Conservation (phyloP, 2,888 invertebrate genomes). For the Amblyjoppa proteus region DNA sequence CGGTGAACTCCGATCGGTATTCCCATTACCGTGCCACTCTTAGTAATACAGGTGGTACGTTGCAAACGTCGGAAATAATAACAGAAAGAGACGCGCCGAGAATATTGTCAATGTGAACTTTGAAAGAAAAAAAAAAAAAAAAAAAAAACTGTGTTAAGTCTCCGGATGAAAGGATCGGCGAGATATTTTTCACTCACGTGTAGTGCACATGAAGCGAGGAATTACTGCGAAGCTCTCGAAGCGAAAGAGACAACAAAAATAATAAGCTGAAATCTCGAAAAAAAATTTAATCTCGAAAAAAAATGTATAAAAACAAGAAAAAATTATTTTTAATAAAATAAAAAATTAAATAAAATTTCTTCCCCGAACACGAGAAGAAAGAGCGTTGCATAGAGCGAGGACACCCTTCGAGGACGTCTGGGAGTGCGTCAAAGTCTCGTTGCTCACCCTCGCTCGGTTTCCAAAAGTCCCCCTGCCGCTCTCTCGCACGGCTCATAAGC, state of each 20-base stretch:
- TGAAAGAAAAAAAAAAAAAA: neutral
- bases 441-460: conserved; percentile 1
- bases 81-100: neutral
- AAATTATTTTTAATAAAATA: no score
- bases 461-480: conserved; percentile 15
- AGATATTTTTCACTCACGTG: conserved; percentile 3
- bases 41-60: conserved; percentile 7
- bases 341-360: no score
- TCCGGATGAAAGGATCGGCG: neutral
- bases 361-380: no score
- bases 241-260: no score
- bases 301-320: no score
- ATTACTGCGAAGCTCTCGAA: no score
- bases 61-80: conserved; percentile 12
- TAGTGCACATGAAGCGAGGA: no score
- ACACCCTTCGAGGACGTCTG: conserved; percentile 22
- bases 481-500: conserved; percentile 63
- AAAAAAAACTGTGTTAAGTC: neutral
- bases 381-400: conserved; percentile 53
- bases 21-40: neutral
- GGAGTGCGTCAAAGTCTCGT: conserved; percentile 11
- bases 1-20: neutral
- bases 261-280: no score
- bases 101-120: no score
- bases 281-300: no score